Evolutionary conservation across 2,113 vertebrate species (phyloP), one percentile per base, ranked within the genome.

Genomic region (Etia nguti): DNA sequence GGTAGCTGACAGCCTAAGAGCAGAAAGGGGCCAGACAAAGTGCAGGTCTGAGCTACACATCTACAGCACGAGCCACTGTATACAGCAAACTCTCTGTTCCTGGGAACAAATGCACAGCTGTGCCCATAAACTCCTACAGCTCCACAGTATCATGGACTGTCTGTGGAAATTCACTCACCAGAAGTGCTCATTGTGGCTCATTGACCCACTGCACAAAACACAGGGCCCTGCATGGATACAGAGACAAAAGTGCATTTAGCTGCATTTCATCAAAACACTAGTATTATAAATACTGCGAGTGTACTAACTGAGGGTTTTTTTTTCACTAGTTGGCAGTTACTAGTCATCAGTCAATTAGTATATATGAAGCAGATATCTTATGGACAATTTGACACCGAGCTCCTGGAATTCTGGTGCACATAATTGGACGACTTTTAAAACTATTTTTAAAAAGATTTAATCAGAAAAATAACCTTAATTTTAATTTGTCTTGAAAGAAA

Each of bases 21-120:
- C 12, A 41, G 24, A 50, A 46, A 3, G 3, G 2, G 13, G 85
- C 36, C 46, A 20, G 41, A 59, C 22, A 10, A 54, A 60, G 83
- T 20, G 18, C 15, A 62, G 26, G 54, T 70, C 36, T 38, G 13
- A 54, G 70, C 54, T 48, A 59, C 3, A 65, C n/a, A 31, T 87
- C 43, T 10, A 29, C 10, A 24, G 4, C 12, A 84, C 2, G 16
- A 55, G 38, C 54, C 52, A 36, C 34, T 13, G 22, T 29, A 41
- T 18, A 90, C 86, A 87, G 34, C 70, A 16, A 38, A 22, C 55
- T 68, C 65, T 80, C 46, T 91, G 83, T 90, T 16, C 16, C 11
- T 2, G 13, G 54, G 57, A 80, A 89, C 43, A 90, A 86, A 82
- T 18, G 29, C 48, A 65, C 20, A 4, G 22, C 83, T 87, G 82